Percentiles rank a stretch among this genome's conserved stretches.
These are phyloP conservation scores for Cladopsammia gracilis DNA, from an alignment of 64 coral and sea anemone species.

Conservation along the genomic window DNA sequence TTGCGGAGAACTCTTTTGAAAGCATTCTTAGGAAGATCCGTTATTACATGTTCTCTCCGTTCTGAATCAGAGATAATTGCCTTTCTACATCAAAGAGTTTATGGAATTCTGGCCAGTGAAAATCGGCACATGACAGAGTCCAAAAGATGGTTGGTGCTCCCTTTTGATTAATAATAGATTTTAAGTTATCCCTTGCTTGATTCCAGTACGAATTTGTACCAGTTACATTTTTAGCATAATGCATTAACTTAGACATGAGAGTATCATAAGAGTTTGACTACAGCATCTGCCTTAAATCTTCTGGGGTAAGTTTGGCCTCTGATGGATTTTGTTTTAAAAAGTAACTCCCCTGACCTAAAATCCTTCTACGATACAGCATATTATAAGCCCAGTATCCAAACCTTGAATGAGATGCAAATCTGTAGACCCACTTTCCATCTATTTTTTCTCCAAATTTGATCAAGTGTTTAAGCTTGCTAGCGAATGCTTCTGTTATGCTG, in stretches of 20 bases:
- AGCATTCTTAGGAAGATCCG: too few species aligned
- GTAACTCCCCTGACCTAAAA: background rate
- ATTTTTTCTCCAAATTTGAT: conserved; percentile 35
- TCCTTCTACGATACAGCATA: conserved; percentile 7
- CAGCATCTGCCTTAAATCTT: conserved; percentile 14
- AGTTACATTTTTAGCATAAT: conserved; percentile 26
- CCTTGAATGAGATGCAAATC: conserved; percentile 32
- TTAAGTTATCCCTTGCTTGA: conserved; percentile 32
- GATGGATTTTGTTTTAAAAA: conserved; percentile 30
- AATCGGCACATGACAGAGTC: conserved; percentile 54
- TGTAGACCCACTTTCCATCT: conserved; percentile 3
- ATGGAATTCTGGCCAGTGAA: conserved; percentile 54
- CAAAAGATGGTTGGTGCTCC: conserved; percentile 49
- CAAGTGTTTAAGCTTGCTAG: conserved; percentile 53
- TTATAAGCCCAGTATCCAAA: conserved; percentile 37
- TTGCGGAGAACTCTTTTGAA: too few species aligned
- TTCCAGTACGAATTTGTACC: conserved; percentile 20
- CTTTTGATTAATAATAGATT: conserved; percentile 35
- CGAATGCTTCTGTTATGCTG: too few species aligned
- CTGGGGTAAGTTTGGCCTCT: conserved; percentile 10
- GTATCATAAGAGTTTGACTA: background rate
- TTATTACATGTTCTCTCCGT: background rate
- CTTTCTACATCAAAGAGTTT: background rate
- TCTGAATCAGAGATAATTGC: background rate
- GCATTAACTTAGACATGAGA: background rate